Conservation (phyloP, 2,797 vertebrate species). For the Alauda arvensis region DNA sequence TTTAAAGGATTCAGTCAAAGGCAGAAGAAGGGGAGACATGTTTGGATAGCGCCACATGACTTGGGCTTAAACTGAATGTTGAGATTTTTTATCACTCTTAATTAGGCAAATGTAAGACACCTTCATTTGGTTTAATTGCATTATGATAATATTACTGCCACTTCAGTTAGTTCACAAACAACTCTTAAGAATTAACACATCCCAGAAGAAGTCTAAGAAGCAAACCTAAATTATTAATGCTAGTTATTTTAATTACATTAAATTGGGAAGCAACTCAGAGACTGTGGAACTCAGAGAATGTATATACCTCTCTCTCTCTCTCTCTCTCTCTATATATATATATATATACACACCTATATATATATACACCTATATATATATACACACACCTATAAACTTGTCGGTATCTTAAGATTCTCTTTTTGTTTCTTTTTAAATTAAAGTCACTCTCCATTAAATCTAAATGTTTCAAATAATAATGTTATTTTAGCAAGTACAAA, state of each 20-base stretch:
- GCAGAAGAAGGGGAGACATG: not conserved
- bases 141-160: not conserved
- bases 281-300: no score
- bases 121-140: not conserved
- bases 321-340: no score
- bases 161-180: not conserved
- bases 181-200: not conserved
- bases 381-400: not conserved
- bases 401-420: not conserved
- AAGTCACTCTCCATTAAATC: not conserved
- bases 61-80: not conserved
- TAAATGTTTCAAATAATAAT: not conserved
- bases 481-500: not conserved
- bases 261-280: not conserved
- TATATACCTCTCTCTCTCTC: no score
- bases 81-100: not conserved
- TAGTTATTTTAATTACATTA: not conserved
- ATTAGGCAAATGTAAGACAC: not conserved
- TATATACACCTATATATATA: no score
- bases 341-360: no score
- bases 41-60: not conserved
- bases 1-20: not conserved
- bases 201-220: not conserved
- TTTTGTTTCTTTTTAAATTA: not conserved
- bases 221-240: not conserved